Conservation (phyloP, 2,797 vertebrate genomes). For the Siniperca undulata region DNA sequence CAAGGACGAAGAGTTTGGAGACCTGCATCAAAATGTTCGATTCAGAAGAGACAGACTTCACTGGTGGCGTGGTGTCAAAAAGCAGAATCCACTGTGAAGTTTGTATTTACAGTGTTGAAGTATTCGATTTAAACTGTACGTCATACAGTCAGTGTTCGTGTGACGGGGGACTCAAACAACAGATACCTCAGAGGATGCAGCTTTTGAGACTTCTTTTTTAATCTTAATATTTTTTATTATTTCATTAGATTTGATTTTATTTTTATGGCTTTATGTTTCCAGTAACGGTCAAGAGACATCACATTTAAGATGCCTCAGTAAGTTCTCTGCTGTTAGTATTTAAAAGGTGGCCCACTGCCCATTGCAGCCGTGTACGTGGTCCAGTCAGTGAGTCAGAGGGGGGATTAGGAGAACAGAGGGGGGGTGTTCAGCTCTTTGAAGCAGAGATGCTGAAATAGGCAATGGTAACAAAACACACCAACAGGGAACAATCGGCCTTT, state of each 20-base stretch:
- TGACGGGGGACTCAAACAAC: conserved; percentile 66
- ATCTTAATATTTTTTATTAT: conserved; percentile 35
- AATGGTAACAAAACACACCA: conserved; percentile 71
- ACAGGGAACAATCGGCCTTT: conserved; percentile 63
- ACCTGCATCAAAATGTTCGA: conserved; percentile 2
- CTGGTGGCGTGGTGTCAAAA: neutral
- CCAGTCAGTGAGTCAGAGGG: conserved; percentile 46
- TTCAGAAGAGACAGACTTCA: conserved; percentile 18
- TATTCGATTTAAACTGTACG: conserved; percentile 27
- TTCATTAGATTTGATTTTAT: conserved; percentile 38
- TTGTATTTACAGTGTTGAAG: conserved; percentile 31
- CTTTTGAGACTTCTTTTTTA: conserved; percentile 51
- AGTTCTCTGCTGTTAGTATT: conserved; percentile 34
- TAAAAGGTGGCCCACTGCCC: conserved; percentile 46
- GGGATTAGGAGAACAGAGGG: conserved; percentile 75
- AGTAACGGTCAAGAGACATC: conserved; percentile 44
- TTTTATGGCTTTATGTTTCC: conserved; percentile 49
- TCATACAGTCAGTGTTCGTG: conserved; percentile 31
- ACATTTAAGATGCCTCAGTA: conserved; percentile 34
- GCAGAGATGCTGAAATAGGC: conserved; percentile 80
- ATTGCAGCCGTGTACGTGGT: conserved; percentile 23
- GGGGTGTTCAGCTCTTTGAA: conserved; percentile 66
- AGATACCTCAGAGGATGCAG: conserved; percentile 79
- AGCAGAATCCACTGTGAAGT: conserved; percentile 4
- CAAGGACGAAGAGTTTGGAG: conserved; percentile 12